phyloP scores from a whole-genome alignment of 2,113 vertebrate species.

The Lagopus leucura region DNA sequence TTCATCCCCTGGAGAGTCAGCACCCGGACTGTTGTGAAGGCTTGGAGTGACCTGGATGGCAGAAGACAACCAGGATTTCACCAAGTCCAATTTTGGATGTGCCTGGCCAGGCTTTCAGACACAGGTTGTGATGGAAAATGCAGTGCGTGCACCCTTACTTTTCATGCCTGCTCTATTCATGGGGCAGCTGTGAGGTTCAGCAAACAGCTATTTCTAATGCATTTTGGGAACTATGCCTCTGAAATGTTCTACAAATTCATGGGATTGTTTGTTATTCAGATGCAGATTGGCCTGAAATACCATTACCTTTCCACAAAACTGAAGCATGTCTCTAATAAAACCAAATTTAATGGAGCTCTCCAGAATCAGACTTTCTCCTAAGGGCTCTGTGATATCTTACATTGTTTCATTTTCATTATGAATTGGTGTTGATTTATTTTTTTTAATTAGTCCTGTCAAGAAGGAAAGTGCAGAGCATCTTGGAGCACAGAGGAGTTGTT shows the following conservation, averaged over 20 bases:
- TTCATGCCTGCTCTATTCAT: neutral
- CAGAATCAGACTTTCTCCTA: neutral
- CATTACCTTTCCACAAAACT: neutral
- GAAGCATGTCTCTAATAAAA: constrained; percentile 25
- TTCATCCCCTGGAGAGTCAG: neutral
- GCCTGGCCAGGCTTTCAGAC: neutral
- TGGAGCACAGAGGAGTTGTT: neutral
- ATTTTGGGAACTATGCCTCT: neutral
- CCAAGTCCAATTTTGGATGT: neutral
- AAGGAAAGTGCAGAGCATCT: neutral
- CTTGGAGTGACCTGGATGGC: neutral
- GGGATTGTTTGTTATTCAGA: neutral
- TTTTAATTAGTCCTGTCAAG: neutral
- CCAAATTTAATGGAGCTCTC: neutral
- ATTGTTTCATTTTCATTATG: constrained; percentile 25
- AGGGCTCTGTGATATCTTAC: neutral
- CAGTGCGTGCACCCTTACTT: accelerated
- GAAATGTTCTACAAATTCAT: neutral
- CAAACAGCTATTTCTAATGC: neutral
- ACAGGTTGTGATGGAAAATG: neutral
- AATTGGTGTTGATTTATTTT: neutral
- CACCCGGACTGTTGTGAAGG: neutral
- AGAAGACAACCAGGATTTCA: neutral
- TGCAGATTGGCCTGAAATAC: neutral
- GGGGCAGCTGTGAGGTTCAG: neutral